Conservation (phyloP, 2,113 vertebrate genomes). For the Carettochelys insculpta region DNA sequence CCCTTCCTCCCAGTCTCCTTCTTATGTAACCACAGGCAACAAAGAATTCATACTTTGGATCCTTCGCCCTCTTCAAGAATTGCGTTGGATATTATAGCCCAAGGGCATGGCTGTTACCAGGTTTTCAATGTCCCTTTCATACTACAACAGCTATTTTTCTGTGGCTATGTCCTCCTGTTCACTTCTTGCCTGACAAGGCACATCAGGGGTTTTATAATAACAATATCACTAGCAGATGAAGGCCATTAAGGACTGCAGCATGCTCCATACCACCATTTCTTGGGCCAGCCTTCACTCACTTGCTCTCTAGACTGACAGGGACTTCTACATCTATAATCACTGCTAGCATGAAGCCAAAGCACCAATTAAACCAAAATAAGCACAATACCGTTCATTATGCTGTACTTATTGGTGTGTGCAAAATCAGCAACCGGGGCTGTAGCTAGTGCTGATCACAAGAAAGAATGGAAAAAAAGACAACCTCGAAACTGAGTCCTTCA, state of each 20-base stretch:
- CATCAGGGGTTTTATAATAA: background rate
- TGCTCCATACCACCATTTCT: background rate
- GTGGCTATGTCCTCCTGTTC: background rate
- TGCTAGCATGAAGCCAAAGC: background rate
- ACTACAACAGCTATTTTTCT: slow-evolving; percentile 10
- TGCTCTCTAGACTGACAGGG: background rate
- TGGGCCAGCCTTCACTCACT: background rate
- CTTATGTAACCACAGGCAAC: background rate
- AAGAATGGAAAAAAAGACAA: background rate
- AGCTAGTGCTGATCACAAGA: background rate
- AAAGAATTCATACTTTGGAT: background rate
- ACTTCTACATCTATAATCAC: background rate
- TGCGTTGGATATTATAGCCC: background rate
- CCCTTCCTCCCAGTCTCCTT: background rate
- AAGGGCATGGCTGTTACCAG: background rate
- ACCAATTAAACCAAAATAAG: background rate
- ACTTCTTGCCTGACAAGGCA: slow-evolving; percentile 23
- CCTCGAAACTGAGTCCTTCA: fast-evolving
- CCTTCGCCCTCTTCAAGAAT: background rate
- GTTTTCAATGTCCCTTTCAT: slow-evolving; percentile 22
- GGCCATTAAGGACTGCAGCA: background rate
- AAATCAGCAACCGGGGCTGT: background rate
- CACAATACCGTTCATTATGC: background rate
- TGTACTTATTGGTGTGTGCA: background rate
- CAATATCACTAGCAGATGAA: slow-evolving; percentile 6